These are phyloP conservation scores for Thera britannica DNA, from an alignment of 2,888 invertebrate genomes.

Conservation along the genomic window DNA sequence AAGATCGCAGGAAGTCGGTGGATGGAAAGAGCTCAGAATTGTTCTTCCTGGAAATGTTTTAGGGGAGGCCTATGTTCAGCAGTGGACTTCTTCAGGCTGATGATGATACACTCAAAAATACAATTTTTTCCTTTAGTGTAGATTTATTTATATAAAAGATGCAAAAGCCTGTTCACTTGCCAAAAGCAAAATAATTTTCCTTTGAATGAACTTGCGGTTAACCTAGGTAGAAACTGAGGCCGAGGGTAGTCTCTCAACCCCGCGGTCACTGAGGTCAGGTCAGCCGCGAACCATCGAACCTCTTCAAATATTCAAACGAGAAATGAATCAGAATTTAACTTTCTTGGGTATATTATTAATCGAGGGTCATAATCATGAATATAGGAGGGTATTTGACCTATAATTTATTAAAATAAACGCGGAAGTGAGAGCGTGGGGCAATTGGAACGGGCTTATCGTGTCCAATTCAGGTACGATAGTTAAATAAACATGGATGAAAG, in stretches of 20 bases:
- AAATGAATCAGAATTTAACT: slow-evolving; percentile 67
- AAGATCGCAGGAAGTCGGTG: too few species aligned
- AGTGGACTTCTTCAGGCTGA: too few species aligned
- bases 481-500: not conserved
- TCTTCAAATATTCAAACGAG: slow-evolving; percentile 72
- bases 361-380: slow-evolving; percentile 21
- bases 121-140: too few species aligned
- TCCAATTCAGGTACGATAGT: not conserved
- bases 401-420: slow-evolving; percentile 1
- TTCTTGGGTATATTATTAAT: slow-evolving; percentile 45
- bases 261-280: slow-evolving; percentile 53
- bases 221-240: slow-evolving; percentile 18
- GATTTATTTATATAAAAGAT: too few species aligned
- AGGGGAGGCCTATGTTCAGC: too few species aligned
- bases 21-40: too few species aligned
- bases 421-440: not conserved
- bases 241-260: slow-evolving; percentile 52
- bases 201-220: slow-evolving; percentile 10
- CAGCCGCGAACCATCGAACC: slow-evolving; percentile 58
- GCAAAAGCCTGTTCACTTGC: too few species aligned
- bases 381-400: slow-evolving; percentile 2
- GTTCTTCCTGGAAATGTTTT: too few species aligned
- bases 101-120: too few species aligned
- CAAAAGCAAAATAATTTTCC: slow-evolving; percentile 7
- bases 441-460: not conserved